Evolutionary conservation across 2,888 invertebrate species (phyloP), one percentile per base, ranked within the genome.

Genomic region (Cylloceria caligata): DNA sequence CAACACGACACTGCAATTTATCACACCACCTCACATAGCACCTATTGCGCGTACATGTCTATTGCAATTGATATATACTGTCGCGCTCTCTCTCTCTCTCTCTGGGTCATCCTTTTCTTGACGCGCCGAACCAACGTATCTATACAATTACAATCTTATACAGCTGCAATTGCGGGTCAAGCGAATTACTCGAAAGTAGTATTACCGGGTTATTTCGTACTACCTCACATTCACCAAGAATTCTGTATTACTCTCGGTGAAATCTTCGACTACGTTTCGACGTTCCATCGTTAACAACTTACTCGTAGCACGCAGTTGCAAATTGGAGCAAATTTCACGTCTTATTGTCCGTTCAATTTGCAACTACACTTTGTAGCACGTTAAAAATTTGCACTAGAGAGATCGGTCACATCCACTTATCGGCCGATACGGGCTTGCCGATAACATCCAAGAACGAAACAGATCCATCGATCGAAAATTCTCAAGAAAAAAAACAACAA

Each of bases 141-240:
- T 16, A n/a, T 49, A 27, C 11, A 19, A 47, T 42, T 42, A 77
- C 65, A 76, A 86, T 87, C 85, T 87, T 87, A 85, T 87, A 85
- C 88, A 87, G 88, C 87, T 86, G 88, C 89, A 90, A 90, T 89
- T 90, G 89, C 87, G 84, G 87, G 88, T 88, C 88, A 86, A 84
- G 88, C 83, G 85, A 87, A 84, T 84, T 86, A 87, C 87, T 87
- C 85, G 88, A 86, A 89, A 88, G 88, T 88, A 84, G 85, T 87
- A 75, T 88, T 88, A 85, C 86, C 82, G 85, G 84, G 36, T 57
- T 65, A 69, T 68, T 13, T 55, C 68, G 24, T 80, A 83, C 84
- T 78, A 68, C 67, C 75, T 79, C 71, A 52, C 60, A 34, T 82
- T 73, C 52, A 24, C 73, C 77, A 81, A 49, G 65, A 84, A 87